Evolutionary conservation across 2,797 vertebrate genomes (phyloP).

Genomic region (Microctenopoma steveboyesi): DNA sequence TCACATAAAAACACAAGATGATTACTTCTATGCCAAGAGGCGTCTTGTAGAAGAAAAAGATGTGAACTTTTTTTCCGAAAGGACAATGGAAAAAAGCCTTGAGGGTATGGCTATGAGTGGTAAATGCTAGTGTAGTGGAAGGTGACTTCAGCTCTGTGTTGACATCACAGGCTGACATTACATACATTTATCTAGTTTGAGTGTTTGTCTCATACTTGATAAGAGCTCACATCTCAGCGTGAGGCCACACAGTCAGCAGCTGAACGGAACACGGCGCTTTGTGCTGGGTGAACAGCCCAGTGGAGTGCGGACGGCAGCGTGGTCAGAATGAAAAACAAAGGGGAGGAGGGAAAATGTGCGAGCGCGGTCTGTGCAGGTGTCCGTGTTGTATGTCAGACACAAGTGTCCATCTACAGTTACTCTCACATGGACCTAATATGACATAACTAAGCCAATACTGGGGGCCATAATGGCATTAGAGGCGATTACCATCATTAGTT

Average conservation of each 20-base stretch:
- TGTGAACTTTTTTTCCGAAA: no score
- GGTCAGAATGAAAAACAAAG: constrained; percentile 1
- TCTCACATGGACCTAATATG: constrained; percentile 48
- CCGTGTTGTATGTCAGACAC: not conserved
- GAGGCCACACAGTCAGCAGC: constrained; percentile 5
- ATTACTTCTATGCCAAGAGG: no score
- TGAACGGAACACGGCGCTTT: constrained; percentile 32
- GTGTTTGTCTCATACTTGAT: constrained; percentile 9
- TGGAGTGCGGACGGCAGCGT: not conserved
- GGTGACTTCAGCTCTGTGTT: not conserved
- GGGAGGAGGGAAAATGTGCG: not conserved
- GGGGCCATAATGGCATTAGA: constrained; percentile 56
- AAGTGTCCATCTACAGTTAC: constrained; percentile 44
- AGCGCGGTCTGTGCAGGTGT: constrained; percentile 10
- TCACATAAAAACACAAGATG: no score
- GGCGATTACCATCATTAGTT: constrained; percentile 67
- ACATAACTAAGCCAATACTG: constrained; percentile 44
- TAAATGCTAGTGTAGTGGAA: no score
- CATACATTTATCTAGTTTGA: constrained; percentile 1
- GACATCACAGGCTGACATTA: not conserved
- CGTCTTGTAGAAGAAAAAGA: no score
- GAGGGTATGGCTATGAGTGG: no score
- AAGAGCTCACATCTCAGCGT: constrained; percentile 10
- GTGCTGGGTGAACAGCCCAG: constrained; percentile 3
- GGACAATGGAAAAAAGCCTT: no score